Percentiles rank a stretch among this genome's conserved stretches.
phyloP scores from a whole-genome alignment of 2,113 vertebrate species.

The Eurystomus gularis region DNA sequence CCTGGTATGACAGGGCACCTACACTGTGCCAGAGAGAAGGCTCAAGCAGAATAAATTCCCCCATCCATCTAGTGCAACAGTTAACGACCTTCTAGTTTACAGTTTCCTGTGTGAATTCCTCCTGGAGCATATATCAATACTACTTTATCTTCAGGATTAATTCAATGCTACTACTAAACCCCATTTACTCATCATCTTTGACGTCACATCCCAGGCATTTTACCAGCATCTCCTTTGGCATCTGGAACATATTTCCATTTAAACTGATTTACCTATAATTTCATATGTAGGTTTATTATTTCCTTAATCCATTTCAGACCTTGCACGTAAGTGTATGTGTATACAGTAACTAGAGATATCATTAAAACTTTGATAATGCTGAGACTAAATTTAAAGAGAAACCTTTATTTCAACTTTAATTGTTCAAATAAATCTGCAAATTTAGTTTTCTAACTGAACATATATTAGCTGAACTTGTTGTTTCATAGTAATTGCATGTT shows the following conservation, averaged over 20 bases:
- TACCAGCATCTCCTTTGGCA: conserved; percentile 40
- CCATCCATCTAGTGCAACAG: neutral
- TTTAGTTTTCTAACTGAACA: neutral
- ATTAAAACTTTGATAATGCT: neutral
- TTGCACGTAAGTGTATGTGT: neutral
- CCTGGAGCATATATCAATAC: neutral
- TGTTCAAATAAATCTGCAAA: neutral
- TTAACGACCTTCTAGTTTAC: neutral
- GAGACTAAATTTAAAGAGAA: neutral
- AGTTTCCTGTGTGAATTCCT: conserved; percentile 14
- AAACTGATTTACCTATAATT: conserved; percentile 61
- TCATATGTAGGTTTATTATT: conserved; percentile 24
- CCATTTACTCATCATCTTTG: conserved; percentile 51
- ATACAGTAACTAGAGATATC: neutral
- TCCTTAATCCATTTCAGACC: conserved; percentile 23
- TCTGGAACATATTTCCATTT: conserved; percentile 47
- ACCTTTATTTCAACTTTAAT: neutral
- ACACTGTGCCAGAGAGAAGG: neutral
- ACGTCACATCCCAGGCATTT: conserved; percentile 35
- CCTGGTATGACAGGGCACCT: neutral
- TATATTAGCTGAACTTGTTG: neutral
- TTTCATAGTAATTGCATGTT: neutral
- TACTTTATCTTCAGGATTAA: conserved; percentile 34
- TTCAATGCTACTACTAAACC: conserved; percentile 23
- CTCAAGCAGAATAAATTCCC: neutral